Base-by-base conservation (phyloP, 2,888 invertebrate genomes). In the Hydriomena furcata region DNA sequence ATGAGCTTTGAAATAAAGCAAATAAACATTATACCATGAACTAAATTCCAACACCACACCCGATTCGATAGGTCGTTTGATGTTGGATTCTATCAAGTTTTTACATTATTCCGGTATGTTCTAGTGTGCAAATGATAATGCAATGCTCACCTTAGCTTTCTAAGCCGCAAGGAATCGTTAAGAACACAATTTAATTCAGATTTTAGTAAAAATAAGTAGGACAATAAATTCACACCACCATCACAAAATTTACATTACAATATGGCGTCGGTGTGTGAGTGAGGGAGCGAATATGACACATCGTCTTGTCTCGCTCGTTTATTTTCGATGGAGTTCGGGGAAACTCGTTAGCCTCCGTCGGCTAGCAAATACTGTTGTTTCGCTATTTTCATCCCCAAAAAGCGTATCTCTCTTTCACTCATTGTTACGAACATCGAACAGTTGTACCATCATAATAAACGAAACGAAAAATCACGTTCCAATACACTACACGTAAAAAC, bases 1-100 rank as follows among this genome's bases (percentile, higher is more conserved):
- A 40, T 28, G 24, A 24, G 25, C 8, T 30, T n/a, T 6, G 8
- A 23, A 30, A 28, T 24, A 21, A 71, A 83, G 78, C 78, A 85
- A 86, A 86, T 75, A 86, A 87, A 86, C 82, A 84, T 81, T 69
- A 38, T 68, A 74, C 74, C 68, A 66, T 84, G 81, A 76, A 76
- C 84, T 79, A 82, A 83, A 88, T 87, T 85, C 85, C 85, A 83
- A 83, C 83, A 87, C 88, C 89, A 84, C 76, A 78, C 73, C 76
- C 70, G 70, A 72, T 60, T 68, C 63, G 61, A 55, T 62, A 53
- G 71, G 65, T 63, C 61, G 56, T 65, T 61, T 41, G 28, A 46
- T 45, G 23, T 47, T 42, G 4, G 12, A 42, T 49, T 25, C 34
- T 44, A 25, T 2, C 21, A 6, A 32, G 30, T 20, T 41, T 27